phyloP scores from a whole-genome alignment of 1,140 invertebrate genomes.

The Nylanderia fulva region DNA sequence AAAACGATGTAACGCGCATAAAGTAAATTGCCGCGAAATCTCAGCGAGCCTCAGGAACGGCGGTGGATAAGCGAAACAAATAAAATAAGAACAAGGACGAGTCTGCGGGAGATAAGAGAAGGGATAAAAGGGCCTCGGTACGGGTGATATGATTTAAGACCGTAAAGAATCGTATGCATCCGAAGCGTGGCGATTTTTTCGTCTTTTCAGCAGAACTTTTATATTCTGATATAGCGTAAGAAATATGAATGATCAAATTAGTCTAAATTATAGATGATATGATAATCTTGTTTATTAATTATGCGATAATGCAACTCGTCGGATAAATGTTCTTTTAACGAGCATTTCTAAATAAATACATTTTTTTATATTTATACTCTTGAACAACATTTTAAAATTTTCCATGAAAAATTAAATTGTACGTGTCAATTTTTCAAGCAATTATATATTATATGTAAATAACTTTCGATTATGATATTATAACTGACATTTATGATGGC shows the following conservation, averaged over 20 bases:
- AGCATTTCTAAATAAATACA: neutral
- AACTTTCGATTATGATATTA: neutral
- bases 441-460: neutral
- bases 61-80: slow-evolving; percentile 79
- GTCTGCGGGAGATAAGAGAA: slow-evolving; percentile 70
- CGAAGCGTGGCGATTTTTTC: slow-evolving; percentile 11
- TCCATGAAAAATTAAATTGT: neutral
- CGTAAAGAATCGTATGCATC: slow-evolving; percentile 3
- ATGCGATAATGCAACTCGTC: neutral
- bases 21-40: slow-evolving; percentile 84
- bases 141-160: slow-evolving; percentile 73
- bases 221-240: neutral
- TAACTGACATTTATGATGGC: neutral
- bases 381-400: neutral
- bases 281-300: neutral
- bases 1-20: slow-evolving; percentile 82
- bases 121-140: slow-evolving; percentile 59
- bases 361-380: neutral
- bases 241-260: neutral
- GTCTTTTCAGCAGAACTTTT: neutral
- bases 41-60: slow-evolving; percentile 68
- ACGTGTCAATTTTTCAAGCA: neutral
- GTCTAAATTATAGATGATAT: neutral
- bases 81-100: slow-evolving; percentile 76
- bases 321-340: neutral